Conservation (phyloP, 2,888 invertebrate genomes). For the Agonopterix subpropinquella region DNA sequence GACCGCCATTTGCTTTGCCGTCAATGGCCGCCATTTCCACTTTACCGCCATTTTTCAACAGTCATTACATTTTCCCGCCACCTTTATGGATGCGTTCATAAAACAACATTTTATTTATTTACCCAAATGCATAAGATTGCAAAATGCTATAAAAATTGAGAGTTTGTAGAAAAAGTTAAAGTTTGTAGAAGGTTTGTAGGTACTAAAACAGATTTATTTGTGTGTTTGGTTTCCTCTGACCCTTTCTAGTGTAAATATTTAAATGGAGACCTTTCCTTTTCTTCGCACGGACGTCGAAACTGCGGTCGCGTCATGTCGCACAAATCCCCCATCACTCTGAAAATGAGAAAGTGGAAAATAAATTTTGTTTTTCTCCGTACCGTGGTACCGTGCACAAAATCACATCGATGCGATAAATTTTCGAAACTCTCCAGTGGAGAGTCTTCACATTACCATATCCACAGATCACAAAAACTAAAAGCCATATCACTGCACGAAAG, state of each 20-base stretch:
- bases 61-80: background rate
- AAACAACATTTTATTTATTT: constrained; percentile 1
- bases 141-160: background rate
- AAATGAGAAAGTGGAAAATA: no score
- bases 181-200: no score
- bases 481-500: no score
- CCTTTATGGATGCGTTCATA: constrained; percentile 1
- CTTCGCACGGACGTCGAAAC: background rate
- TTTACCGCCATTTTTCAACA: background rate
- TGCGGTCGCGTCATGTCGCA: background rate
- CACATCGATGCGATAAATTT: no score
- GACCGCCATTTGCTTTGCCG: background rate
- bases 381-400: no score
- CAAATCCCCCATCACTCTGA: no score
- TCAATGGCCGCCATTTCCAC: background rate
- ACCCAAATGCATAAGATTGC: background rate
- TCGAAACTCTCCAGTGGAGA: no score
- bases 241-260: background rate
- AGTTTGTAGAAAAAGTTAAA: no score
- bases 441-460: no score
- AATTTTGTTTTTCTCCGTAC: no score
- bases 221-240: background rate
- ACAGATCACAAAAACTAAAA: no score
- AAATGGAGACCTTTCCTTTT: background rate
- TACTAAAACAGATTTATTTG: no score